Conservation (phyloP, 1,140 invertebrate genomes). For the Eulimnadia texana region DNA sequence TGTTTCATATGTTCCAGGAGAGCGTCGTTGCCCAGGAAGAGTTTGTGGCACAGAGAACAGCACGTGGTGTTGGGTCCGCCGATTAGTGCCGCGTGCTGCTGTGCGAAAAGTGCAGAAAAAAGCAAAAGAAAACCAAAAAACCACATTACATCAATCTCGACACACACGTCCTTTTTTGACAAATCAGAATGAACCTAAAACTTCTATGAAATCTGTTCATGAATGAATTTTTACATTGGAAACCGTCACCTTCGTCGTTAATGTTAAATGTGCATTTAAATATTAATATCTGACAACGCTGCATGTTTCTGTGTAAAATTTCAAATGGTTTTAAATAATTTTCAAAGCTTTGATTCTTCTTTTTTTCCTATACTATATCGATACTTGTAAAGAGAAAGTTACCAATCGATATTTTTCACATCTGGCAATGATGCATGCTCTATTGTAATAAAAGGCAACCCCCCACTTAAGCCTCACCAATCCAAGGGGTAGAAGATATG, state of each 20-base stretch:
- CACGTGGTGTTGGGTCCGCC: constrained; percentile 70
- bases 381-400: too few relatives aligned
- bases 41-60: constrained; percentile 83
- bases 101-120: constrained; percentile 31
- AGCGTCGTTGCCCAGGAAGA: constrained; percentile 77
- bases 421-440: too few relatives aligned
- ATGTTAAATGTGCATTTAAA: background rate
- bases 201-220: too few relatives aligned
- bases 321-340: too few relatives aligned
- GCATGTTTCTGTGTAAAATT: too few relatives aligned
- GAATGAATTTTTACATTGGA: too few relatives aligned
- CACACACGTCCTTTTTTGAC: too few relatives aligned
- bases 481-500: background rate
- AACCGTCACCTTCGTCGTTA: background rate
- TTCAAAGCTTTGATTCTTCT: too few relatives aligned
- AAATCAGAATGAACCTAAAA: too few relatives aligned
- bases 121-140: background rate
- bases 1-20: constrained; percentile 92
- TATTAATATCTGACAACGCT: background rate
- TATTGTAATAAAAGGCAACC: too few relatives aligned
- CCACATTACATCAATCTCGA: background rate
- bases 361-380: too few relatives aligned
- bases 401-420: too few relatives aligned
- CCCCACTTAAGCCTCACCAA: background rate
- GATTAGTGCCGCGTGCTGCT: constrained; percentile 74